Base-by-base conservation (phyloP, 2,888 invertebrate species). In the Leucoptera coffeella region DNA sequence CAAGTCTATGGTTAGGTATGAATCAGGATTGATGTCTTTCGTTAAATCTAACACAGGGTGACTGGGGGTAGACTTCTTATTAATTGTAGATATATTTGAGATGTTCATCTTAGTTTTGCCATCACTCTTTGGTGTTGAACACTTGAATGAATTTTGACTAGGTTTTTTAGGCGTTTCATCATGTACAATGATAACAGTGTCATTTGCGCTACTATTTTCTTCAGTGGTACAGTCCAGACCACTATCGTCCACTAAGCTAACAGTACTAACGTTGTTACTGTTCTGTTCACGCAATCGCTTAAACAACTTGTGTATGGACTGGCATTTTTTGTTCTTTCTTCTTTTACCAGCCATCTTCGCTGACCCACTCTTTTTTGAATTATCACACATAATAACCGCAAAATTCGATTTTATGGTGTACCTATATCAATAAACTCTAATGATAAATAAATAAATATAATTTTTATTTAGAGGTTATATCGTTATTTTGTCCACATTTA, bases 1-100 rank as follows among this genome's bases (percentile, higher is more conserved):
- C 26, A 69, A 42, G 38, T 67, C 67, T 36, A 67, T 59, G 0
- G 67, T 69, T 26, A 57, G 29, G 32, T 42, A 64, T 0, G 59
- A 54, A 29, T 54, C 50, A 4, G 12, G 35, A 23, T 61, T 55
- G 3, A 59, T 56, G 29, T 52, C 39, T 38, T 38, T 54, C 0
- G 60, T 59, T 29, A 45, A 32, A 32, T 58, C 41, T 5, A 32
- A 30, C 8, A 42, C 32, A 4, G 46, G n/a, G n/a, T n/a, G n/a
- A n/a, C n/a, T n/a, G n/a, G n/a, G n/a, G n/a, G n/a, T n/a, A n/a
- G n/a, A n/a, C n/a, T n/a, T n/a, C n/a, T n/a, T n/a, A n/a, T n/a
- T n/a, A n/a, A n/a, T n/a, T n/a, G 37, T 19, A 11, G 23, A n/a
- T 6, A 30, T 14, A n/a, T 17, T 23, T 1, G 35, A 30, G 1